Conservation (phyloP, 2,113 vertebrate species). For the Apus apus region DNA sequence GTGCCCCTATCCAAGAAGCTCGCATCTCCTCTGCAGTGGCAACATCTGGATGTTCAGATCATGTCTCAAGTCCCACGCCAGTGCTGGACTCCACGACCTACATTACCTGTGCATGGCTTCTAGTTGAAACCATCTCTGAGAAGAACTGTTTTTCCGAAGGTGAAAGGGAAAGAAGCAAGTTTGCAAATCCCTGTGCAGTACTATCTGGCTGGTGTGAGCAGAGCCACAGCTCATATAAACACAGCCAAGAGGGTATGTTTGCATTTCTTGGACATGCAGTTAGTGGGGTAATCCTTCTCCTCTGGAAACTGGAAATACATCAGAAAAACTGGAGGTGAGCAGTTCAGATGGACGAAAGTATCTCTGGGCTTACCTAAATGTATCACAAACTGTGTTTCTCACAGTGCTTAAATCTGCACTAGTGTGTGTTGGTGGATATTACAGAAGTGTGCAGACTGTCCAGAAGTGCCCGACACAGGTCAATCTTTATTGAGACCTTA, state of each 20-base stretch:
- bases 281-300: not conserved
- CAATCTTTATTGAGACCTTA: not conserved
- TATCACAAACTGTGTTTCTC: not conserved
- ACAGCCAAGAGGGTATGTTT: not conserved
- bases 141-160: not conserved
- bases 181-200: not conserved
- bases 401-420: not conserved
- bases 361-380: not conserved
- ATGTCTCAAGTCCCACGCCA: not conserved
- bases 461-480: not conserved
- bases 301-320: not conserved
- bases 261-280: not conserved
- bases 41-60: not conserved
- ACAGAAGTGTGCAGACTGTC: not conserved
- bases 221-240: not conserved
- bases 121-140: not conserved
- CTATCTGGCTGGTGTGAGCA: not conserved
- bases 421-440: not conserved
- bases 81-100: not conserved
- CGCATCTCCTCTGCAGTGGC: not conserved
- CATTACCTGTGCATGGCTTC: not conserved
- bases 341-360: not conserved
- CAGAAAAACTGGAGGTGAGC: not conserved
- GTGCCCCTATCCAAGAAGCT: not conserved
- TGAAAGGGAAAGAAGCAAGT: not conserved